Percentiles rank a stretch among this genome's conserved stretches.
Conservation (phyloP, 2,797 vertebrate genomes). For the Oryzias sinensis region DNA sequence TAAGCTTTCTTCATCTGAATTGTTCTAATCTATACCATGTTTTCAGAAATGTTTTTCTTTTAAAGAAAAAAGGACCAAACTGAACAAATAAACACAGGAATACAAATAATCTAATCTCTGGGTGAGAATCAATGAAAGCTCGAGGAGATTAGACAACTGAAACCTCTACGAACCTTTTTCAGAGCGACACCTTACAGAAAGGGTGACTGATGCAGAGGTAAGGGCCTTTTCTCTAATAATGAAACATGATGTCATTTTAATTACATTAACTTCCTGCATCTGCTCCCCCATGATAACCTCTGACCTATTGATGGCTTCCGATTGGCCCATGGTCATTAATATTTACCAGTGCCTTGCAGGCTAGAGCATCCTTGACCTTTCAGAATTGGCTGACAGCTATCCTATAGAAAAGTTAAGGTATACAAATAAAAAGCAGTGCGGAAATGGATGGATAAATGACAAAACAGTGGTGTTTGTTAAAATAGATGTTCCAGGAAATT, state of each 20-base stretch:
- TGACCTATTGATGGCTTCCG: conserved; percentile 74
- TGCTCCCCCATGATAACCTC: conserved; percentile 73
- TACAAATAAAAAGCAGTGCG: conserved; percentile 26
- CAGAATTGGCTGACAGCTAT: conserved; percentile 46
- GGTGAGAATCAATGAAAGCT: conserved; percentile 6
- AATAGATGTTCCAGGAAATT: background rate
- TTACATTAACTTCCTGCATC: conserved; percentile 74
- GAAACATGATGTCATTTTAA: conserved; percentile 72
- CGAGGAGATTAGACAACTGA: conserved; percentile 1
- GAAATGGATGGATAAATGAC: conserved; percentile 9
- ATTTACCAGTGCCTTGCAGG: conserved; percentile 71
- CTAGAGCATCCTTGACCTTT: conserved; percentile 73
- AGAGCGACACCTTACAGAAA: conserved; percentile 1
- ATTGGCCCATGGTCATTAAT: conserved; percentile 71
- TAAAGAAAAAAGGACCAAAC: background rate
- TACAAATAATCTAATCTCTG: background rate
- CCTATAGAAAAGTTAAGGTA: conserved; percentile 33
- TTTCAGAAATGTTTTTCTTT: background rate
- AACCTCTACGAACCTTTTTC: background rate
- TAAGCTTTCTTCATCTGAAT: background rate
- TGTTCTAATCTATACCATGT: background rate
- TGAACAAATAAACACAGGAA: background rate
- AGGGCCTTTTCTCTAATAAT: conserved; percentile 54
- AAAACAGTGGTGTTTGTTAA: conserved; percentile 43
- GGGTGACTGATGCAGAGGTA: conserved; percentile 32